Evolutionary conservation across 1,140 invertebrate species (phyloP), one percentile per base, ranked within the genome.

Genomic region (Wasmannia auropunctata): DNA sequence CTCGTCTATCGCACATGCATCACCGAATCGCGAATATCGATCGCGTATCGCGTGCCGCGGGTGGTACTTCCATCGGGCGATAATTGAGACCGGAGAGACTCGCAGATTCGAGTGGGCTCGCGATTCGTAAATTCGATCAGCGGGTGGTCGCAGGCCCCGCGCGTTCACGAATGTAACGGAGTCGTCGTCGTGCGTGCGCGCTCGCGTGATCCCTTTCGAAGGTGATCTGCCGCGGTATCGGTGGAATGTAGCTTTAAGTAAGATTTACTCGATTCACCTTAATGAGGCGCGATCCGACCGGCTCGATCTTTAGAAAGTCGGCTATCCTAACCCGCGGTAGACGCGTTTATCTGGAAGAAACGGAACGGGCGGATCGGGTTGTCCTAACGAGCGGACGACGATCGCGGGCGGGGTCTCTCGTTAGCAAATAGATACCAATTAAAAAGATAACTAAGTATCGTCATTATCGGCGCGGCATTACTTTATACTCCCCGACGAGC

Each of bases 341-440:
- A 58, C 43, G 28, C 34, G 40, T 56, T 86, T 86, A 80, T 79
- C 75, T 22, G 25, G 28, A 22, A 28, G 37, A 67, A 40, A 65
- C 62, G 60, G n/a, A n/a, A n/a, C n/a, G n/a, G n/a, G 43, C 75
- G 49, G 43, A 74, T 87, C 69, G 60, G n/a, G 62, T 84, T 65
- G 75, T 69, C 62, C 75, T 86, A 86, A 86, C 83, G 51, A 76
- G 60, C 76, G 22, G 28, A 28, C 28, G 69, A 37, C 76, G 56
- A 10, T 31, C 60, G 63, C 31, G 34, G 51, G 14, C 16, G 10
- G n/a, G 14, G 14, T 72, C 16, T 72, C 16, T 67, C 67, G 49
- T 91, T 87, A 90, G 87, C 86, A 76, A 84, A 70, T 75, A 79
- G 65, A 54, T 40, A 69, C 75, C 86, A 91, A 92, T 92, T 86